Conservation (phyloP, 2,888 invertebrate species). For the Thyatira batis region DNA sequence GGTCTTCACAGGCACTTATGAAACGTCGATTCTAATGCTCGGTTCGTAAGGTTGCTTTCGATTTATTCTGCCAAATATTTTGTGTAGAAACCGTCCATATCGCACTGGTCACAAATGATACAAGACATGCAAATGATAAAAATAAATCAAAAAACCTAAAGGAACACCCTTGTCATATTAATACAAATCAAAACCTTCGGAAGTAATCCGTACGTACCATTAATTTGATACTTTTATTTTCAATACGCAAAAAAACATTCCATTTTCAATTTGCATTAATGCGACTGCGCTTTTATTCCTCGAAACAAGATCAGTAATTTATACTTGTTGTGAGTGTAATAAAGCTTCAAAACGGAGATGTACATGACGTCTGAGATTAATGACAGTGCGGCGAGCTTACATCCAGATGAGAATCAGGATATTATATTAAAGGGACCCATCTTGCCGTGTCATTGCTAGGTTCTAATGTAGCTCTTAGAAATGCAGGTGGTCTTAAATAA, state of each 20-base stretch:
- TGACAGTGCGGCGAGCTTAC: constrained; percentile 10
- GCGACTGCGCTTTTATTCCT: constrained; percentile 12
- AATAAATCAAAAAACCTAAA: too few species aligned
- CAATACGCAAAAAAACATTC: not conserved
- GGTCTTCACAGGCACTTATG: too few species aligned
- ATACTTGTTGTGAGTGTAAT: constrained; percentile 8
- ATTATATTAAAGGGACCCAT: not conserved
- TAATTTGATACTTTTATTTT: not conserved
- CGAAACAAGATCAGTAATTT: constrained; percentile 7
- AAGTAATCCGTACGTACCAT: not conserved
- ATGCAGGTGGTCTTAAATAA: not conserved
- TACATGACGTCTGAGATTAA: constrained; percentile 26
- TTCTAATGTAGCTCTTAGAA: not conserved
- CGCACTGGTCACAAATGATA: too few species aligned
- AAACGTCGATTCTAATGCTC: too few species aligned
- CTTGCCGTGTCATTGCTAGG: not conserved
- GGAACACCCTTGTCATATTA: not conserved
- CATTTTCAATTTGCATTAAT: constrained; percentile 9
- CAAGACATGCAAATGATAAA: too few species aligned
- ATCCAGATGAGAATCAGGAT: constrained; percentile 7
- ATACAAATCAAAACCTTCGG: not conserved
- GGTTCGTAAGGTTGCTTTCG: too few species aligned
- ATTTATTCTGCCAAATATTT: too few species aligned
- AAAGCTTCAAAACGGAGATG: constrained; percentile 21
- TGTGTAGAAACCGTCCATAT: too few species aligned